A percentile compares a stretch with the other conserved stretches of the same genome.
Conservation (phyloP, 2,113 vertebrate species). For the Pyrgilauda ruficollis region DNA sequence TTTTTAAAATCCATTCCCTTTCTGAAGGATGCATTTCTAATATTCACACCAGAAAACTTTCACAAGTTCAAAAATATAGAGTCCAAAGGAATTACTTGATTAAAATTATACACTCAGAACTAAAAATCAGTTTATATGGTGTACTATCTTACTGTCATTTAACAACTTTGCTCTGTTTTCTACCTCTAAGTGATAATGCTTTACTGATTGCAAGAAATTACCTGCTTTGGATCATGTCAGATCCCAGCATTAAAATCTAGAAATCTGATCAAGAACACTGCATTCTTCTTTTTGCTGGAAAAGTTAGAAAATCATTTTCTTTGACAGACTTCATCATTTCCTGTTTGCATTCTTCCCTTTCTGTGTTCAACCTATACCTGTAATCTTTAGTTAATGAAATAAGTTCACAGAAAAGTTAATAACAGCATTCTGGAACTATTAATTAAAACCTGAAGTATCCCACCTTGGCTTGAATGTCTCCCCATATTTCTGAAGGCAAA, state of each 20-base stretch:
- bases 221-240: background rate
- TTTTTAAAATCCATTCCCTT: background rate
- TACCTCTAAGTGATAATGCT: background rate
- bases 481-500: constrained; percentile 9
- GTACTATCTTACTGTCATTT: background rate
- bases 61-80: background rate
- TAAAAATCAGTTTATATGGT: background rate
- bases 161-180: background rate
- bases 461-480: background rate
- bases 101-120: background rate
- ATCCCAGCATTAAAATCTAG: background rate
- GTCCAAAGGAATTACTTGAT: background rate
- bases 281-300: background rate
- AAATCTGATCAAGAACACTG: background rate
- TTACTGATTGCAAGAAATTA: background rate
- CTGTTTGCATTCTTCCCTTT: background rate
- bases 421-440: background rate
- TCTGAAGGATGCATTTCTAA: background rate
- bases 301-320: background rate
- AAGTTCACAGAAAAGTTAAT: constrained; percentile 22
- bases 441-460: constrained; percentile 24
- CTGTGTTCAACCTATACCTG: background rate
- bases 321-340: background rate
- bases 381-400: background rate
- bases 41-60: background rate